Conservation (phyloP, 2,797 vertebrate species). For the Lagorchestes hirsutus region DNA sequence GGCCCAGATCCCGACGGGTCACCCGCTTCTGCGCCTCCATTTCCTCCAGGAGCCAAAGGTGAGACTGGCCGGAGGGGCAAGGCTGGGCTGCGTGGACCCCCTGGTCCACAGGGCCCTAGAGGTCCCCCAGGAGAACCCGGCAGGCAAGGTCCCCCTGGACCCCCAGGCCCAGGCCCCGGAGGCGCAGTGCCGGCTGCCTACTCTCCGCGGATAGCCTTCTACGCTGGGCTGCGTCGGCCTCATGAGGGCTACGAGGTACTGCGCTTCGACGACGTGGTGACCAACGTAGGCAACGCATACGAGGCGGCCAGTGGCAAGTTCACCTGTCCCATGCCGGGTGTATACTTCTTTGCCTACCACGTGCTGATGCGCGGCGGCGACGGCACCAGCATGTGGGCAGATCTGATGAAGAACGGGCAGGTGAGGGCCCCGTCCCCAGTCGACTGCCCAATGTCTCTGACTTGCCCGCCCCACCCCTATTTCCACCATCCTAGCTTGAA, state of each 20-base stretch:
- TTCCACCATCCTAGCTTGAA: neutral
- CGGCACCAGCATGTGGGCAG: slow-evolving; percentile 94
- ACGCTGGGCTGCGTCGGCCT: slow-evolving; percentile 92
- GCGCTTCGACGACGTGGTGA: slow-evolving; percentile 95
- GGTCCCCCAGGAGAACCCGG: slow-evolving; percentile 90
- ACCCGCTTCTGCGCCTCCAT: slow-evolving; percentile 85
- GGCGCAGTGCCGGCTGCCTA: slow-evolving; percentile 91
- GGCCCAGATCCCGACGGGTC: slow-evolving; percentile 85
- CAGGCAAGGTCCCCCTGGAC: slow-evolving; percentile 89
- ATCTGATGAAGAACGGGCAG: slow-evolving; percentile 95
- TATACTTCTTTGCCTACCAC: slow-evolving; percentile 96
- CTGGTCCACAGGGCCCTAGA: slow-evolving; percentile 90
- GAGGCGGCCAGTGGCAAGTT: slow-evolving; percentile 95
- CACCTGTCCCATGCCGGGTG: slow-evolving; percentile 93
- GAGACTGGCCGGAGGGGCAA: slow-evolving; percentile 92
- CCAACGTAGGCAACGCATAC: slow-evolving; percentile 96
- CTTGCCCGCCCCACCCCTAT: neutral
- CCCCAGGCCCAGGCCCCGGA: slow-evolving; percentile 89
- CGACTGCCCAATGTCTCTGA: neutral
- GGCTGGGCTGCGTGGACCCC: slow-evolving; percentile 91
- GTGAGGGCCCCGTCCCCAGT: slow-evolving; percentile 82
- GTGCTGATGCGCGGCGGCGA: slow-evolving; percentile 93
- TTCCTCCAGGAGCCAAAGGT: slow-evolving; percentile 86
- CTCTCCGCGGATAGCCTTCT: slow-evolving; percentile 94
- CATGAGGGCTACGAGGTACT: slow-evolving; percentile 93